Evolutionary conservation across 2,888 invertebrate species (phyloP), one percentile per base, ranked within the genome.

Genomic region (Parascotia fuliginaria): DNA sequence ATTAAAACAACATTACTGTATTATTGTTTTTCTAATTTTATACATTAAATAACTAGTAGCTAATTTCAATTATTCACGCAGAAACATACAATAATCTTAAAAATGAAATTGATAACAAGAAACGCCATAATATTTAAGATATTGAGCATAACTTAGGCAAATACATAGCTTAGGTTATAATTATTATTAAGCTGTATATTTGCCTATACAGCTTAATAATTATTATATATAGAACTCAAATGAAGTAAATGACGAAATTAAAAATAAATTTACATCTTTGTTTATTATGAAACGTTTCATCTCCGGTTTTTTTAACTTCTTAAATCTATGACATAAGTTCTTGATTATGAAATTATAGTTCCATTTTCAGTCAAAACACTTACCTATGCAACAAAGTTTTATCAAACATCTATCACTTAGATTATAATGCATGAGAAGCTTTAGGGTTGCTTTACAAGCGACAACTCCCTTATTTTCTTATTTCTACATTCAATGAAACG

Each of bases 1-100:
- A 24, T 16, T 1, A 2, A 22, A 41, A 32, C 3, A 9, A 38
- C 42, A 45, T 12, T 5, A 29, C 11, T 5, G 29, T 12, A 11
- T 29, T 5, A 29, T 13, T 9, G 2, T 27, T 27, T 6, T 40
- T 51, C 37, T 42, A 65, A 40, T 47, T 50, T 16, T 45, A 50
- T 60, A 60, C 56, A 65, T 41, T 65, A 50, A 49, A 42, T 52
- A 60, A 49, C 46, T 57, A 64, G 12, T 14, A 15, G 0, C 47
- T 52, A 58, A 45, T 5, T 36, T 16, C 44, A 54, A 51, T 42
- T 50, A n/a, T 44, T 63, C 54, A 60, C 48, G 53, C 43, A 44
- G 43, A 15, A 39, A 45, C 40, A 55, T 47, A 52, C 34, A 54
- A n/a, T 44, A 37, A n/a, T n/a, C 33, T 38, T 11, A 39, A 60